Percentiles rank a stretch among this genome's conserved stretches.
Evolutionary conservation across 2,888 invertebrate genomes (phyloP).

Genomic region (Dryocosmus kuriphilus): DNA sequence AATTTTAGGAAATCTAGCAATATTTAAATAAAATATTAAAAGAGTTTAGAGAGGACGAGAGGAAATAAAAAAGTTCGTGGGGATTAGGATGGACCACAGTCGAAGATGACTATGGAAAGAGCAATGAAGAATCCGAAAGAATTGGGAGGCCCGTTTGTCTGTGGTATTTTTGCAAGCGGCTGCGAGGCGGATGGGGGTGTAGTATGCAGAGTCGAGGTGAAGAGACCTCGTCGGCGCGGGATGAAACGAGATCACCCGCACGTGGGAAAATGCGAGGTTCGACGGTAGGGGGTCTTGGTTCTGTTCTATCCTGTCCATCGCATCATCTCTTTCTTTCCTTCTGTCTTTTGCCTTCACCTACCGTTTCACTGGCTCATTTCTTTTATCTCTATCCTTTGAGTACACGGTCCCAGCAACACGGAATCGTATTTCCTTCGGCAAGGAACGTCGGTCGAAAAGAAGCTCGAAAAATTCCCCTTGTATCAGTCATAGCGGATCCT

Average conservation of each 20-base stretch:
- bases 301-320: slow-evolving; percentile 64
- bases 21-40: not conserved
- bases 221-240: slow-evolving; percentile 70
- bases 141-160: slow-evolving; percentile 12
- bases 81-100: slow-evolving; percentile 38
- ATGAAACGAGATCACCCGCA: slow-evolving; percentile 78
- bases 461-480: slow-evolving; percentile 57
- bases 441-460: slow-evolving; percentile 57
- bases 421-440: slow-evolving; percentile 73
- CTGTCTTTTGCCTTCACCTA: slow-evolving; percentile 54
- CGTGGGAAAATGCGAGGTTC: slow-evolving; percentile 77
- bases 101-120: slow-evolving; percentile 38
- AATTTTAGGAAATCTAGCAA: too few relatives aligned
- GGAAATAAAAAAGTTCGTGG: not conserved
- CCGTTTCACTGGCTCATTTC: slow-evolving; percentile 45
- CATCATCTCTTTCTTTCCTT: slow-evolving; percentile 58
- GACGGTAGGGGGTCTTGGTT: slow-evolving; percentile 74
- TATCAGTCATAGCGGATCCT: slow-evolving; percentile 47
- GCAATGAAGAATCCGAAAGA: slow-evolving; percentile 23
- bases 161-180: slow-evolving; percentile 34
- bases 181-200: slow-evolving; percentile 71
- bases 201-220: slow-evolving; percentile 66
- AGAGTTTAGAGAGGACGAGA: not conserved
- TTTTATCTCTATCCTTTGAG: slow-evolving; percentile 58
- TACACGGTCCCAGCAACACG: slow-evolving; percentile 66